Conservation (phyloP, 2,797 vertebrate genomes). For the Dromococcyx pavoninus region DNA sequence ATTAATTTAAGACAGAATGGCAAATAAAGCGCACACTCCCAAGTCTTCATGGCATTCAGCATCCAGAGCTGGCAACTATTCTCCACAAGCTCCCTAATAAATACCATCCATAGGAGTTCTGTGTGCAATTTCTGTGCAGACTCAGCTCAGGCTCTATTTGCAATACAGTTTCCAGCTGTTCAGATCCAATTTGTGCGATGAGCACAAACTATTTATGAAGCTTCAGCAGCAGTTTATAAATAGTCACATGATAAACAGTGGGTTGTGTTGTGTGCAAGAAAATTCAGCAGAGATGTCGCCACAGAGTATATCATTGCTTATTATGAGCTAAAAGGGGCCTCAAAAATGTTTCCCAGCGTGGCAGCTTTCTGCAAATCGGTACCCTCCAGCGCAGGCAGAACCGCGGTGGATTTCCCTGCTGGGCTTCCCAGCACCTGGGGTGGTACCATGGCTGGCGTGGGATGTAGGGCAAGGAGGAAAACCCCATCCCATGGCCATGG, state of each 20-base stretch:
- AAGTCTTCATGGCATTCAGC: neutral
- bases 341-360: neutral
- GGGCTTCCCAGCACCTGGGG: neutral
- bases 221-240: slow-evolving; percentile 37
- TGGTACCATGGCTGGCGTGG: rapidly evolving
- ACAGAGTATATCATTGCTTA: slow-evolving; percentile 11
- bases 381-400: neutral
- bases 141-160: slow-evolving; percentile 32
- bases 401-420: rapidly evolving
- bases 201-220: slow-evolving; percentile 60
- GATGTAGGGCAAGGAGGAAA: neutral
- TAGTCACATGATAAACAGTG: slow-evolving; percentile 47
- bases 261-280: neutral
- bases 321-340: neutral
- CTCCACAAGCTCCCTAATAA: slow-evolving; percentile 34
- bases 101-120: slow-evolving; percentile 53
- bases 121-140: slow-evolving; percentile 59
- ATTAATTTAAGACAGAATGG: slow-evolving; percentile 24
- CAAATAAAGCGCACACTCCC: neutral
- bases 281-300: neutral
- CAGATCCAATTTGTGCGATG: slow-evolving; percentile 41
- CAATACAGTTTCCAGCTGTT: slow-evolving; percentile 74
- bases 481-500: neutral
- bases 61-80: slow-evolving; percentile 8
- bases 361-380: neutral